Evolutionary conservation across 2,797 vertebrate genomes (phyloP), one percentile per base, ranked within the genome.

Genomic region (Numenius phaeopus): DNA sequence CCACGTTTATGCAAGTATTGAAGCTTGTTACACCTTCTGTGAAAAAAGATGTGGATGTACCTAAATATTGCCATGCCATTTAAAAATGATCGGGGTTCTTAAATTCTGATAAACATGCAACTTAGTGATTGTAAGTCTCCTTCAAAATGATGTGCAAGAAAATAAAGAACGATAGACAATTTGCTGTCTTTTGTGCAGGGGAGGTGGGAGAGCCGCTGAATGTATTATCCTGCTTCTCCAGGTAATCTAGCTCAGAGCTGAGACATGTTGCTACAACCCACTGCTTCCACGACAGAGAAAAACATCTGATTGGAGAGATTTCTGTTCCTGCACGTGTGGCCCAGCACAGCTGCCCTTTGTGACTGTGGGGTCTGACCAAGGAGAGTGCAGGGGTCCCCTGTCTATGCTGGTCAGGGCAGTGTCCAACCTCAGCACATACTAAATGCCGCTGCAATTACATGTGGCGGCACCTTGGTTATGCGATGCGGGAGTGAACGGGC

Each of bases 341-440:
- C 42, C 71, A 58, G 54, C 18, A 57, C 9, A 49, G 22, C 29
- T 11, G 14, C 5, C 21, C 37, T 71, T 72, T 0, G 0, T 58
- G 61, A 27, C 9, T 15, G 3, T 23, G 50, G 19, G 11, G 8
- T 75, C 34, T 78, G 77, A 80, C 16, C 69, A 34, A 67, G 66
- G 44, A 21, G 47, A 46, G 29, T 5, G 27, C 27, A 69, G 42
- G 32, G 6, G 5, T 18, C 62, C 30, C n/a, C 37, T 75, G 13
- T 23, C 27, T 30, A 2, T 10, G 5, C 19, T 47, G 32, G 27
- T 11, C 66, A 84, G 49, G 66, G 17, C 27, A 75, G 10, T 0
- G 0, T 11, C 39, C 24, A 27, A 39, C 9, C 40, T 84, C 30
- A 55, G 72, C 34, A 29, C 27, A 2, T 18, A 18, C 14, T n/a